A percentile compares a stretch with the other conserved stretches of the same genome.
Evolutionary conservation across 2,888 invertebrate genomes (phyloP).

Genomic region (Anagyrus pseudococci): DNA sequence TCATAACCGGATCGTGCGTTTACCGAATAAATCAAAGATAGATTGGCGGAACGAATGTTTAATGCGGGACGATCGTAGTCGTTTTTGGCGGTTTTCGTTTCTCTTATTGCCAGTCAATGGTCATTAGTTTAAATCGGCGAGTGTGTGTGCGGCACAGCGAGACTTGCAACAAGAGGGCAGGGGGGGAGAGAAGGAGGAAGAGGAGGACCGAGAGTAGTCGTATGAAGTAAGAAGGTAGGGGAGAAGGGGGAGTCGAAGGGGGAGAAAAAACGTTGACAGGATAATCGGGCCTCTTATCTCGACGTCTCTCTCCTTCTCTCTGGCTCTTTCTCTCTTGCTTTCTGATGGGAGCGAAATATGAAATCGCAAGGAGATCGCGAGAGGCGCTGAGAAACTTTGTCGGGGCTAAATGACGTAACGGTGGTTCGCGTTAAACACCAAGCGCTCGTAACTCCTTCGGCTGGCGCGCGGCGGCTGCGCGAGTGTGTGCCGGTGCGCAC

Average conservation of each 20-base stretch:
- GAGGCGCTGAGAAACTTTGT: constrained; percentile 4
- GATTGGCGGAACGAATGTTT: too few species aligned
- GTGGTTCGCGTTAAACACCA: constrained; percentile 19
- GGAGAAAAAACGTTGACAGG: neutral
- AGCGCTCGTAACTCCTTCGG: constrained; percentile 28
- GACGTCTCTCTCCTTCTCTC: neutral
- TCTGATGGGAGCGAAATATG: neutral
- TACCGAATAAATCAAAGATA: too few species aligned
- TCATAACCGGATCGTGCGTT: too few species aligned
- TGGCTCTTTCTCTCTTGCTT: too few species aligned
- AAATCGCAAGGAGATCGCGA: neutral
- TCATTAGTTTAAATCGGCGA: neutral
- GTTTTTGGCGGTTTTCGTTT: neutral
- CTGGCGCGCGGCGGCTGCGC: too few species aligned
- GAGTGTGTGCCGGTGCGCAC: too few species aligned
- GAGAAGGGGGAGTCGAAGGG: neutral
- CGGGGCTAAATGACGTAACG: constrained; percentile 29
- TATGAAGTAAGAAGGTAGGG: neutral
- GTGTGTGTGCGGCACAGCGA: too few species aligned
- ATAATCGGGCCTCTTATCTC: neutral
- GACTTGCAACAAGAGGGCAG: too few species aligned
- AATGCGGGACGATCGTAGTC: too few species aligned
- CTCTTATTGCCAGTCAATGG: neutral
- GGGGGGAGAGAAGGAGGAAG: neutral
- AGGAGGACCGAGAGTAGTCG: too few species aligned